A percentile compares a stretch with the other conserved stretches of the same genome.
Evolutionary conservation across 2,888 invertebrate genomes (phyloP).

Genomic region (Drosophila antonietae): DNA sequence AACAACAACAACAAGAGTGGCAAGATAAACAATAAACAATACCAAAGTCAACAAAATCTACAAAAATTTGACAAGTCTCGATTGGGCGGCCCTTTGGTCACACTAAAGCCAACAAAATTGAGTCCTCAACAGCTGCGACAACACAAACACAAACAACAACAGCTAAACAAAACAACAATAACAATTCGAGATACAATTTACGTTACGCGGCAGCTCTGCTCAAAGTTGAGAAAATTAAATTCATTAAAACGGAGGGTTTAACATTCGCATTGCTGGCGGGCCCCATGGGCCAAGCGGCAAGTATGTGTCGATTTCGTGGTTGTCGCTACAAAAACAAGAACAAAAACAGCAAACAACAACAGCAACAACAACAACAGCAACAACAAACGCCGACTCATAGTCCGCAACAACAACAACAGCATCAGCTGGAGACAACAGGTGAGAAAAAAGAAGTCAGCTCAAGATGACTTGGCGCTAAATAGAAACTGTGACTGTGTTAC

Average conservation of each 20-base stretch:
- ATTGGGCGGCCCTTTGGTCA: conserved; percentile 61
- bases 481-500: conserved; percentile 11
- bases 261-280: conserved; percentile 85
- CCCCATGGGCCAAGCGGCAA: conserved; percentile 92
- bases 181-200: conserved; percentile 58
- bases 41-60: conserved; percentile 47
- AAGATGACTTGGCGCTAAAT: conserved; percentile 30
- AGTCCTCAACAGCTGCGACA: conserved; percentile 47
- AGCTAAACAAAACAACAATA: conserved; percentile 21
- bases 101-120: conserved; percentile 68
- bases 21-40: conserved; percentile 30
- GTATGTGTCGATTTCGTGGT: conserved; percentile 92
- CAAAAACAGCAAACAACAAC: conserved; percentile 71
- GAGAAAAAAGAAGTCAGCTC: conserved; percentile 35
- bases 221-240: conserved; percentile 83
- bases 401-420: conserved; percentile 50
- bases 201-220: conserved; percentile 64
- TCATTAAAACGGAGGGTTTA: conserved; percentile 85
- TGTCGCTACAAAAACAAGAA: conserved; percentile 92
- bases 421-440: conserved; percentile 63
- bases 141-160: conserved; percentile 1
- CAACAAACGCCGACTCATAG: conserved; percentile 57
- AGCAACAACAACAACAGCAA: conserved; percentile 59
- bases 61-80: conserved; percentile 27
- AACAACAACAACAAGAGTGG: conserved; percentile 2